These are phyloP conservation scores for Pipistrellus kuhlii DNA, from an alignment of 2,797 vertebrate genomes.

Conservation along the genomic window DNA sequence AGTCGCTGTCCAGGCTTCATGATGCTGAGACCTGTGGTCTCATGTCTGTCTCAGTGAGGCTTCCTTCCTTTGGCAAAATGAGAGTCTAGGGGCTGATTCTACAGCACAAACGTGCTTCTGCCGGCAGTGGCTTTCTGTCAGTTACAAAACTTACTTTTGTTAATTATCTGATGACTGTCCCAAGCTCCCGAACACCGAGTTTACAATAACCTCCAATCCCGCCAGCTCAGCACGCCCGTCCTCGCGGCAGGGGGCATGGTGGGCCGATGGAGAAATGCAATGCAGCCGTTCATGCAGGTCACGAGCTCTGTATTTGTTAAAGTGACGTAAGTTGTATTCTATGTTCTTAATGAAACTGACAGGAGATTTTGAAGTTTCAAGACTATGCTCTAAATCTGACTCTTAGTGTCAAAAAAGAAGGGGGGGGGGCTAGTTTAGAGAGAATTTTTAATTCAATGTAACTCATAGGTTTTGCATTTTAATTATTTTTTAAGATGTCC, in stretches of 20 bases:
- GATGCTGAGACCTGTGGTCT: background rate
- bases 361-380: background rate
- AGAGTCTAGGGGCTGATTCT: too few species aligned
- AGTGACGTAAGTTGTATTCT: background rate
- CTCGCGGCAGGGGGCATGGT: too few species aligned
- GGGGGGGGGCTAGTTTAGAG: background rate
- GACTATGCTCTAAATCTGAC: background rate
- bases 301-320: background rate
- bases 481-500: background rate
- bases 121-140: background rate
- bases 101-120: too few species aligned
- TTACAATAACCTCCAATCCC: background rate
- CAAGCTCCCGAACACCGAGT: background rate
- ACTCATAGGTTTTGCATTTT: background rate
- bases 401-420: background rate
- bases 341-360: slow-evolving; percentile 7
- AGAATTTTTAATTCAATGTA: background rate
- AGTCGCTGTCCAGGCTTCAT: background rate
- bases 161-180: background rate
- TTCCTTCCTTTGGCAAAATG: background rate
- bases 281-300: background rate
- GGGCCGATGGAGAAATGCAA: background rate
- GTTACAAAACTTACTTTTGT: background rate
- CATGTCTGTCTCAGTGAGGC: background rate
- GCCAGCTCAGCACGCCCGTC: background rate